Conservation (phyloP, 1,140 invertebrate species). For the Orius insidiosus region DNA sequence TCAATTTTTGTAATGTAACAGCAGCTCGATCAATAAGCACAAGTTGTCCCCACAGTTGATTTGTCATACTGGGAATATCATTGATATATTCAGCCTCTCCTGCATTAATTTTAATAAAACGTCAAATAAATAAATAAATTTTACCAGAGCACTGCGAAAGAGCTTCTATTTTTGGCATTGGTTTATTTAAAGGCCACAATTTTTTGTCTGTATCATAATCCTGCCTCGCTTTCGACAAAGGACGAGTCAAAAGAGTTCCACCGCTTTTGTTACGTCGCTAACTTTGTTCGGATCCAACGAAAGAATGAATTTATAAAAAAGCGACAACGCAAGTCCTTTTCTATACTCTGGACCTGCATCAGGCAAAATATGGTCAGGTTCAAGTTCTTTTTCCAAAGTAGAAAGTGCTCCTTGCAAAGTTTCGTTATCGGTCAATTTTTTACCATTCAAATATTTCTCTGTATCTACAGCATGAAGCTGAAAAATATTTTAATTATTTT, state of each 20-base stretch:
- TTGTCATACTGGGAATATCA: slow-evolving; percentile 34
- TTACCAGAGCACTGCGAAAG: slow-evolving; percentile 45
- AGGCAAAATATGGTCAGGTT: slow-evolving; percentile 45
- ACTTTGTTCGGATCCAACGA: slow-evolving; percentile 1
- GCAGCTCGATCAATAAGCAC: slow-evolving; percentile 30
- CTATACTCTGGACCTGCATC: slow-evolving; percentile 40
- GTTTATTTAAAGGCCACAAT: slow-evolving; percentile 62
- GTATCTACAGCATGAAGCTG: slow-evolving; percentile 44
- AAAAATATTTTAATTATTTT: slow-evolving; percentile 1
- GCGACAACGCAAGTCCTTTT: slow-evolving; percentile 25
- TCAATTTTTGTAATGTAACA: slow-evolving; percentile 28
- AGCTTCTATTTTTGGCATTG: slow-evolving; percentile 59
- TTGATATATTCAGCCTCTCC: slow-evolving; percentile 52
- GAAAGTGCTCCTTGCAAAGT: slow-evolving; percentile 36
- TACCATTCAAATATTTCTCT: slow-evolving; percentile 44
- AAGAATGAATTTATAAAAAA: slow-evolving; percentile 28
- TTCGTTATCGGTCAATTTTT: slow-evolving; percentile 32
- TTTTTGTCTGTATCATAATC: slow-evolving; percentile 50
- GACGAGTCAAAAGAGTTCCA: slow-evolving; percentile 25
- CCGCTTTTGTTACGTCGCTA: slow-evolving; percentile 15
- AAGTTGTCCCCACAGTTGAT: slow-evolving; percentile 45
- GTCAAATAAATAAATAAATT: neutral
- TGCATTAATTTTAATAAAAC: slow-evolving; percentile 14
- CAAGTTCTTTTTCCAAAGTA: slow-evolving; percentile 37
- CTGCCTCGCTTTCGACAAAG: slow-evolving; percentile 49